A percentile compares a stretch with the other conserved stretches of the same genome.
These are phyloP conservation scores for Leptoteleia sp. DNA, from an alignment of 1,140 invertebrate species.

Conservation along the genomic window DNA sequence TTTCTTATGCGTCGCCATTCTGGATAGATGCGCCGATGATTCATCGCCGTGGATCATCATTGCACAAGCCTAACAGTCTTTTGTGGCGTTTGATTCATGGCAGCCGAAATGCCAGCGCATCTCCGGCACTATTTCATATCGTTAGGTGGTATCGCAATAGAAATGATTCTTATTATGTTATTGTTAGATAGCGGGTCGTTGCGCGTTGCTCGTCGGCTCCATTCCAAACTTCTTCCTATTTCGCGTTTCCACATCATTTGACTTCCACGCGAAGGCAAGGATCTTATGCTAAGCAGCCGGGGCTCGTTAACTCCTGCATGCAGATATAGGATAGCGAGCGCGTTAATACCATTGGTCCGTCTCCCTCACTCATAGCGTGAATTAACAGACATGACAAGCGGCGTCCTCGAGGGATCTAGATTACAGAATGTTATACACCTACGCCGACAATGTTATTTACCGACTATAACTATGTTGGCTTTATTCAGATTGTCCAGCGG, in stretches of 20 bases:
- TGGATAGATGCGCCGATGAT: slow-evolving; percentile 63
- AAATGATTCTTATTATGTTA: slow-evolving; percentile 65
- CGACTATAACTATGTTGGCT: slow-evolving; percentile 63
- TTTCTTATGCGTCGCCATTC: slow-evolving; percentile 24
- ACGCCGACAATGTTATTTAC: slow-evolving; percentile 64
- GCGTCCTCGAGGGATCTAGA: slow-evolving; percentile 60
- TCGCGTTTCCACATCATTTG: slow-evolving; percentile 45
- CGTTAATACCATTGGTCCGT: slow-evolving; percentile 56
- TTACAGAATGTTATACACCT: slow-evolving; percentile 61
- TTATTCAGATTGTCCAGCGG: slow-evolving; percentile 55
- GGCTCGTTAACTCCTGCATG: slow-evolving; percentile 69
- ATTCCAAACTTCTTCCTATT: slow-evolving; percentile 47
- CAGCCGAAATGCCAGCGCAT: slow-evolving; percentile 51
- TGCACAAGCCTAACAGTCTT: slow-evolving; percentile 61
- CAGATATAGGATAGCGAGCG: slow-evolving; percentile 49
- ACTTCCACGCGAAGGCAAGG: slow-evolving; percentile 36
- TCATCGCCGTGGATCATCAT: slow-evolving; percentile 67
- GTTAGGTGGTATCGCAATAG: slow-evolving; percentile 64
- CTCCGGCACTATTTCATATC: slow-evolving; percentile 69
- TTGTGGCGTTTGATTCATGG: slow-evolving; percentile 67
- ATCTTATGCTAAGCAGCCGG: slow-evolving; percentile 70
- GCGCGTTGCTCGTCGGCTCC: slow-evolving; percentile 12
- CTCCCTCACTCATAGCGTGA: slow-evolving; percentile 52
- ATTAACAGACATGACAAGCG: slow-evolving; percentile 66
- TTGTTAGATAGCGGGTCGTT: slow-evolving; percentile 24